Conservation (phyloP, 2,888 invertebrate species). For the Cylindroiulus punctatus region DNA sequence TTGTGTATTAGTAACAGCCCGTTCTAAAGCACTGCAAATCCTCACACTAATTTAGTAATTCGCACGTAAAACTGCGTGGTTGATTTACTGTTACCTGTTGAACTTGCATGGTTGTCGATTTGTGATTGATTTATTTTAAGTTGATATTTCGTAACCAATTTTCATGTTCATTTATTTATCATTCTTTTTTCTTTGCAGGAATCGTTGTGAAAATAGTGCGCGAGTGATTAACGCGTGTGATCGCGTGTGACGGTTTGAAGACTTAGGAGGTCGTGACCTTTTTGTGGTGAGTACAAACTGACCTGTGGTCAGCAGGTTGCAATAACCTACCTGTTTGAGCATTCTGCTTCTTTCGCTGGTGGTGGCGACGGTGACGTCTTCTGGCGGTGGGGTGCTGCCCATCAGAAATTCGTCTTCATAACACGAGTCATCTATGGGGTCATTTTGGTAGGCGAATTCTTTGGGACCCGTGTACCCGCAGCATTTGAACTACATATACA, state of each 20-base stretch:
- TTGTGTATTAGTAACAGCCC: no score
- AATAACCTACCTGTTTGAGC: slow-evolving; percentile 59
- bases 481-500: slow-evolving; percentile 65
- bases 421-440: slow-evolving; percentile 65
- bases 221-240: background rate
- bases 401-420: slow-evolving; percentile 60
- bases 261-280: no score
- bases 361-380: slow-evolving; percentile 49
- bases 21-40: no score
- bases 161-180: background rate
- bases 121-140: no score
- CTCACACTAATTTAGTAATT: no score
- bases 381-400: slow-evolving; percentile 25
- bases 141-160: no score
- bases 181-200: slow-evolving; percentile 30
- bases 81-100: no score
- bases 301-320: background rate
- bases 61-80: no score
- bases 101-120: no score
- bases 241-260: background rate
- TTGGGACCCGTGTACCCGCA: slow-evolving; percentile 65
- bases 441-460: slow-evolving; percentile 65
- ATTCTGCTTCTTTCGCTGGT: slow-evolving; percentile 56
- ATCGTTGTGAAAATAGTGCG: background rate
- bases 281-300: background rate